Conservation (phyloP, 2,888 invertebrate species). For the Icerya purchasi region DNA sequence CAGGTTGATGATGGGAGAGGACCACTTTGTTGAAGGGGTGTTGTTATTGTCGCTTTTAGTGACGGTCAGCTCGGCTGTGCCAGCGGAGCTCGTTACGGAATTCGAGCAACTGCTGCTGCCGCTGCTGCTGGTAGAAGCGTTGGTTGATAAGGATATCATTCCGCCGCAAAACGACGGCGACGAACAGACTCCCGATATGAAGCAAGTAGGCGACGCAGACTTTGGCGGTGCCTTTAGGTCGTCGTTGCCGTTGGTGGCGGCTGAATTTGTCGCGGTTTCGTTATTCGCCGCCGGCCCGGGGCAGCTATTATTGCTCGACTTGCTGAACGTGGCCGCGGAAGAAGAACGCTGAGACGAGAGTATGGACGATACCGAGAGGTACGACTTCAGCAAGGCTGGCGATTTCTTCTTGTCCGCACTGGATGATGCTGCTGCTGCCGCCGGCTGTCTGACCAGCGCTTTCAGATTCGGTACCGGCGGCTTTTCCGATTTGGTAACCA, state of each 20-base stretch:
- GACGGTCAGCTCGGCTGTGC: too few species aligned
- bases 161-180: background rate
- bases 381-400: background rate
- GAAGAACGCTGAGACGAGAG: background rate
- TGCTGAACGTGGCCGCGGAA: background rate
- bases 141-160: background rate
- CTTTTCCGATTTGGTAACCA: background rate
- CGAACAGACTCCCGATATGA: background rate
- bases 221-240: background rate
- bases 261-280: background rate
- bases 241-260: background rate
- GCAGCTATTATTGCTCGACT: background rate
- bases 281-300: background rate
- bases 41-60: too few species aligned
- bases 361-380: background rate
- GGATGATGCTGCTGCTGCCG: background rate
- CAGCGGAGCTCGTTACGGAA: too few species aligned
- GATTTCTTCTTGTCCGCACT: background rate
- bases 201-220: background rate
- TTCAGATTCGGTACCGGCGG: background rate
- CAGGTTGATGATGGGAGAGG: background rate
- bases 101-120: too few species aligned
- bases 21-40: too few species aligned
- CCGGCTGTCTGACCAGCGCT: background rate
- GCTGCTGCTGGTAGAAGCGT: background rate